Percentiles rank a stretch among this genome's conserved stretches.
phyloP scores from a whole-genome alignment of 2,797 vertebrate species.

The Semotilus atromaculatus region DNA sequence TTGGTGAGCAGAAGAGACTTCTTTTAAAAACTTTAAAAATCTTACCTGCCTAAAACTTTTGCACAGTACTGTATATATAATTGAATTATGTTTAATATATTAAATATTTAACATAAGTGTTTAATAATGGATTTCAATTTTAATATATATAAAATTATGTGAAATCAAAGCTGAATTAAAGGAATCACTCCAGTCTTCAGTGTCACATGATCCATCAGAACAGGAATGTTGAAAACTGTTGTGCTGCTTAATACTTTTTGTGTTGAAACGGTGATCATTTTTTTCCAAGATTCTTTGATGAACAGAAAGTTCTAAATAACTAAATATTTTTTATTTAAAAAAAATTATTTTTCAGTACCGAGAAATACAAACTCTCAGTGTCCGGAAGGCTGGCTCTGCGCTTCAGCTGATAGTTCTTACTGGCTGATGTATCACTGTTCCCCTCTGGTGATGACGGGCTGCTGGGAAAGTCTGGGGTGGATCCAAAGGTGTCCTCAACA shows the following conservation, averaged over 20 bases:
- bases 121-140: background rate
- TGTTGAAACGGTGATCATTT: background rate
- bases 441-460: constrained; percentile 71
- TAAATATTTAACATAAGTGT: background rate
- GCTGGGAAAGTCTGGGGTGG: constrained; percentile 59
- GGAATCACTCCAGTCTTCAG: background rate
- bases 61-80: too few species aligned
- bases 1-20: too few species aligned
- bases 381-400: constrained; percentile 83
- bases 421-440: constrained; percentile 71
- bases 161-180: background rate
- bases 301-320: background rate
- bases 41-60: too few species aligned
- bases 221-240: too few species aligned
- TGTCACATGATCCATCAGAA: too few species aligned
- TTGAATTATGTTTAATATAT: background rate
- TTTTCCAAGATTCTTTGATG: background rate
- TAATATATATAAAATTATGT: background rate
- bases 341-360: constrained; percentile 62
- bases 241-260: too few species aligned
- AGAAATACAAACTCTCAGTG: constrained; percentile 80
- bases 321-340: too few species aligned
- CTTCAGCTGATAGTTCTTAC: constrained; percentile 71
- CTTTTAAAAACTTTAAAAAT: too few species aligned
- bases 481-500: constrained; percentile 72